These are phyloP conservation scores for Actinostola sp. DNA, from an alignment of 92 coral and sea anemone genomes.

Conservation along the genomic window DNA sequence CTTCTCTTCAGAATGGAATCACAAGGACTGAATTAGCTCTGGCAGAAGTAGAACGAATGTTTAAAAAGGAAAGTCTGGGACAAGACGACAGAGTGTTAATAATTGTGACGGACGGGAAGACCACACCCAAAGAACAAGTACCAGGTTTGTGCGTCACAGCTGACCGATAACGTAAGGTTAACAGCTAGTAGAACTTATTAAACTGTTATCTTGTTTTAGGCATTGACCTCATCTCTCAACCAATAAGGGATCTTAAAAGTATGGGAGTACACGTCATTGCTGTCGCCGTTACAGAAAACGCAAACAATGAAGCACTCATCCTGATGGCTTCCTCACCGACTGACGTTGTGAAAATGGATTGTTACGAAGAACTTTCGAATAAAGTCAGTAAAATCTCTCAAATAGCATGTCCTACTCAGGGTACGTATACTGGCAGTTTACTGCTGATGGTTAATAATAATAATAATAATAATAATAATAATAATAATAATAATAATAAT, in stretches of 20 bases:
- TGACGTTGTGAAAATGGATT: slow-evolving; percentile 49
- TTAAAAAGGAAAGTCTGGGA: slow-evolving; percentile 16
- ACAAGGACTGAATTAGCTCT: slow-evolving; percentile 74
- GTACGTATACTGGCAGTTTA: too few relatives aligned
- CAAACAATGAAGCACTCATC: slow-evolving; percentile 47
- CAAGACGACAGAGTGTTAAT: slow-evolving; percentile 48
- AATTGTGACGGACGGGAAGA: slow-evolving; percentile 70
- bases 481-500: too few relatives aligned
- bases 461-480: too few relatives aligned
- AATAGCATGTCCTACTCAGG: slow-evolving; percentile 44
- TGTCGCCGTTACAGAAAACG: slow-evolving; percentile 47
- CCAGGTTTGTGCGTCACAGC: slow-evolving; percentile 23
- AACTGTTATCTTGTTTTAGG: background rate
- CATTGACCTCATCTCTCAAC: slow-evolving; percentile 24
- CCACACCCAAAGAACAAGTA: slow-evolving; percentile 57
- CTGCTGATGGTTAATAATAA: too few relatives aligned
- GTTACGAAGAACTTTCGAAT: slow-evolving; percentile 46
- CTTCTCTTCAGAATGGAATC: slow-evolving; percentile 54
- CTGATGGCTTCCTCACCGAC: slow-evolving; percentile 64
- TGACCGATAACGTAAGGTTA: background rate
- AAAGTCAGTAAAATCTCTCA: slow-evolving; percentile 36
- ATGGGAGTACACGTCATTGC: slow-evolving; percentile 48
- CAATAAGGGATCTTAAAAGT: slow-evolving; percentile 12
- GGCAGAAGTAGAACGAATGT: slow-evolving; percentile 53
- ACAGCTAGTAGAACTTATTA: too few relatives aligned